phyloP scores from a whole-genome alignment of 2,797 vertebrate species.

The Acipenser ruthenus region DNA sequence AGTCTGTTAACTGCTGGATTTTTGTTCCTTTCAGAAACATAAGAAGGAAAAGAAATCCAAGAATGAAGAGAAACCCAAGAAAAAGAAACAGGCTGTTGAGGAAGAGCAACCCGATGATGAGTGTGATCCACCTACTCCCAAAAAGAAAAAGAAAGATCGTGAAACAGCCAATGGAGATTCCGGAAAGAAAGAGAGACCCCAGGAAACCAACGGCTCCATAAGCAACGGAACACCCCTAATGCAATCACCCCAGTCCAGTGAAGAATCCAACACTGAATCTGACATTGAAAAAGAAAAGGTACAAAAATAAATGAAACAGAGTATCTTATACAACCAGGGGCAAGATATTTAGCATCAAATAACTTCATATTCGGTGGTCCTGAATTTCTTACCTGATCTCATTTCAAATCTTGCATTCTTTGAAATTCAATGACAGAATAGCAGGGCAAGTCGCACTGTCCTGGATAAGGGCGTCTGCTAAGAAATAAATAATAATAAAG shows the following conservation, averaged over 20 bases:
- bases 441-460: too few species aligned
- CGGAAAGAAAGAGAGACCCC: slow-evolving; percentile 17
- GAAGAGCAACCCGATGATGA: slow-evolving; percentile 25
- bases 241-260: slow-evolving; percentile 18
- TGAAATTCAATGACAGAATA: too few species aligned
- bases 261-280: slow-evolving; percentile 27
- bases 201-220: slow-evolving; percentile 31
- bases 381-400: too few species aligned
- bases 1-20: neutral
- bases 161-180: slow-evolving; percentile 34
- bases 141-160: slow-evolving; percentile 58
- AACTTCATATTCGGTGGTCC: too few species aligned
- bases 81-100: slow-evolving; percentile 22
- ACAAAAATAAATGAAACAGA: too few species aligned
- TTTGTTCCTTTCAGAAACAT: slow-evolving; percentile 16
- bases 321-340: too few species aligned
- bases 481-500: too few species aligned
- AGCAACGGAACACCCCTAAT: slow-evolving; percentile 29
- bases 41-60: slow-evolving; percentile 33
- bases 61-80: slow-evolving; percentile 50
- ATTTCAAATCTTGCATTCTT: too few species aligned
- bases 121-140: slow-evolving; percentile 57
- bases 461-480: too few species aligned
- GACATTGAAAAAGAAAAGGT: slow-evolving; percentile 26
- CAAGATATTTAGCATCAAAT: too few species aligned